Conservation (phyloP, 1,140 invertebrate genomes). For the Hesperophylax magnus region DNA sequence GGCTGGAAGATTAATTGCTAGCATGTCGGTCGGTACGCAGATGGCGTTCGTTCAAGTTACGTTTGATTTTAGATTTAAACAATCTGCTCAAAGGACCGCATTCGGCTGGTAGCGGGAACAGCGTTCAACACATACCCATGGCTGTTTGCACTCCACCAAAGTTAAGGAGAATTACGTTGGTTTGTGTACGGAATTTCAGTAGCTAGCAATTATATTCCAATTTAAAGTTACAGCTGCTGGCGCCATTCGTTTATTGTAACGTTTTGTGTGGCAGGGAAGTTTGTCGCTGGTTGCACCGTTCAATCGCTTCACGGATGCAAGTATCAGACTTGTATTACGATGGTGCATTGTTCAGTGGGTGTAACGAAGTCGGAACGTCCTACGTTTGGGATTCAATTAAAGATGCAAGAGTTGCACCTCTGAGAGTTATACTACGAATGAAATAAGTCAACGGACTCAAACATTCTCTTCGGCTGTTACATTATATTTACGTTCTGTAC, state of each 20-base stretch:
- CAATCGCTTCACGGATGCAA: no score
- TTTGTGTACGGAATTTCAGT: conserved; percentile 21
- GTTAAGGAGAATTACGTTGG: conserved; percentile 15
- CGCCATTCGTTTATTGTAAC: neutral
- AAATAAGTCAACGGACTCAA: no score
- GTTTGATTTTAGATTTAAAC: conserved; percentile 44
- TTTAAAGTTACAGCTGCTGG: conserved; percentile 26
- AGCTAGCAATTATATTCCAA: conserved; percentile 34
- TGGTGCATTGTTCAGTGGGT: no score
- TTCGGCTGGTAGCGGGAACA: neutral
- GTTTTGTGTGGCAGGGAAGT: neutral
- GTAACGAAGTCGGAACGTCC: no score
- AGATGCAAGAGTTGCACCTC: no score
- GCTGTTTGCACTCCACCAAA: conserved; percentile 34
- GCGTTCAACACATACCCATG: neutral
- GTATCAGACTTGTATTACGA: no score
- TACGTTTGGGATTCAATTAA: no score
- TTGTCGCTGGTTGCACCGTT: neutral
- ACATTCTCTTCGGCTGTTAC: no score
- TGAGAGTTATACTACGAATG: no score
- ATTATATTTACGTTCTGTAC: no score
- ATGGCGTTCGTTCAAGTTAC: conserved; percentile 21
- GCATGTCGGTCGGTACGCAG: conserved; percentile 27
- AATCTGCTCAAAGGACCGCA: conserved; percentile 38
- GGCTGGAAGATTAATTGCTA: conserved; percentile 7